Base-by-base conservation (phyloP, 2,888 invertebrate species). In the Notocelia uddmanniana region DNA sequence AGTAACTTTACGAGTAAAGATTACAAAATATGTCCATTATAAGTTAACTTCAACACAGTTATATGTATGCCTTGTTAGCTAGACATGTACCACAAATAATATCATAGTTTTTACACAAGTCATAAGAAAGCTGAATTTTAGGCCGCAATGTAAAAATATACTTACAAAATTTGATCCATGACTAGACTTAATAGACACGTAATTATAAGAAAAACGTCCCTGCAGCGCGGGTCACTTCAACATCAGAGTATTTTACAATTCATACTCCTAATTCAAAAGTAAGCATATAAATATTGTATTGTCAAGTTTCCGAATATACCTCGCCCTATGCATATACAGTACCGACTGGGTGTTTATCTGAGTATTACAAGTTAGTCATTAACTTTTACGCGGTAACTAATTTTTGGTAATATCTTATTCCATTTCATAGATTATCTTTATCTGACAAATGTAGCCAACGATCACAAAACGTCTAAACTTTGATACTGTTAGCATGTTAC, bases 401-500 rank as follows among this genome's bases (percentile, higher is more conserved):
- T 84, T 81, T 68, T 78, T 79, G 80, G 82, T 83, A 80, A 81
- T 77, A 74, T 75, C 78, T 75, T 80, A 75, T 66, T 69, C 57
- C 67, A 66, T 37, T 45, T 70, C 69, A 76, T 50, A 58, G 34
- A 59, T 50, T 45, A 58, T 37, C 59, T 41, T 52, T 69, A 45
- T 59, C 68, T 68, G 74, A 54, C 67, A 54, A 70, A 58, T 41
- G 63, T 59, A 52, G 71, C 59, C 81, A 80, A 85, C 81, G 76
- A 76, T 76, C 74, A 88, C 91, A 92, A 92, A 92, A 89, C 80
- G 85, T 88, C 85, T 74, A 89, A 92, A 92, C 92, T 92, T 92
- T 92, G 91, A 77, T 73, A 76, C 77, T 80, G 71, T 80, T 80
- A 73, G 76, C 78, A 75, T 79, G 82, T 74, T 80, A 77, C 74